phyloP scores from a whole-genome alignment of 1,140 invertebrate species.

The Halotydeus destructor region DNA sequence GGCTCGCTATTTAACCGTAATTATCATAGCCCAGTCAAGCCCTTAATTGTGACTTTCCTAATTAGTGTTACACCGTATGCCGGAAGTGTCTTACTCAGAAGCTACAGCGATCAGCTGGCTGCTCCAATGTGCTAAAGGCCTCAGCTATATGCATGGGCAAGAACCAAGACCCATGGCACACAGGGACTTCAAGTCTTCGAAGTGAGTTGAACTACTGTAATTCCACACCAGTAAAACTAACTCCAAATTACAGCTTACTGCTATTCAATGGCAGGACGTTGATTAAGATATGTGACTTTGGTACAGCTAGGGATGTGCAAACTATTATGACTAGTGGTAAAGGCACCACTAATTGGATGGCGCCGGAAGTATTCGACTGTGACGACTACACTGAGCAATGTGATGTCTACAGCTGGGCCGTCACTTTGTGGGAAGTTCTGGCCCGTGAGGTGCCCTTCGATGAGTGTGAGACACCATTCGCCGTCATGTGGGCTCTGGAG shows the following conservation, averaged over 20 bases:
- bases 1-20: constrained; percentile 81
- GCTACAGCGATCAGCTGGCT: constrained; percentile 90
- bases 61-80: constrained; percentile 64
- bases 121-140: constrained; percentile 74
- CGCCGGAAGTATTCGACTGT: constrained; percentile 47
- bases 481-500: constrained; percentile 83
- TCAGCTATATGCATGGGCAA: constrained; percentile 83
- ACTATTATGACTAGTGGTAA: constrained; percentile 90
- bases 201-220: constrained; percentile 24
- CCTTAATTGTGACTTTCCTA: too few species aligned
- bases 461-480: constrained; percentile 55
- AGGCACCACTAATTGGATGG: constrained; percentile 92
- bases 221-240: neutral
- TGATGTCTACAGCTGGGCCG: constrained; percentile 95
- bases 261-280: constrained; percentile 62
- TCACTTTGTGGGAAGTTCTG: constrained; percentile 94
- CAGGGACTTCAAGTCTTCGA: constrained; percentile 82
- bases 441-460: constrained; percentile 53
- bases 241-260: constrained; percentile 35
- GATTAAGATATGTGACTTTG: constrained; percentile 93
- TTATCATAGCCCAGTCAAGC: too few species aligned
- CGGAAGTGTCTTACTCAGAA: constrained; percentile 53
- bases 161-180: constrained; percentile 85
- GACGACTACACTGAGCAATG: constrained; percentile 81
- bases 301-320: constrained; percentile 59